These are phyloP conservation scores for Diplodus puntazzo DNA, from an alignment of 2,797 vertebrate genomes.

Conservation along the genomic window DNA sequence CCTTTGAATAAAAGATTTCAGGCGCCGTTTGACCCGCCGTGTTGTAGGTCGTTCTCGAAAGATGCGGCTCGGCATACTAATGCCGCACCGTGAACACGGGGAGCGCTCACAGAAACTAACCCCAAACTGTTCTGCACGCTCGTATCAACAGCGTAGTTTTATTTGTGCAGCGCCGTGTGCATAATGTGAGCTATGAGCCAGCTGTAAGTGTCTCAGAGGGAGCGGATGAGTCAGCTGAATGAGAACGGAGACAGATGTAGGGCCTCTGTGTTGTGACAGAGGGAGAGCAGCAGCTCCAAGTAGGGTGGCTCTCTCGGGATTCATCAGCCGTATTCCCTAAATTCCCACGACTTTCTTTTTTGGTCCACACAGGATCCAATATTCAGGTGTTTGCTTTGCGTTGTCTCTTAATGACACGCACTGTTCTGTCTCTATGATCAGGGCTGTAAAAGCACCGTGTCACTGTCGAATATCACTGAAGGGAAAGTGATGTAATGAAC, in stretches of 20 bases:
- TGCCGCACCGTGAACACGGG: background rate
- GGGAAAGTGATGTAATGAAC: background rate
- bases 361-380: background rate
- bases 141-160: constrained; percentile 10
- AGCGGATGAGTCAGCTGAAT: constrained; percentile 63
- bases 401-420: background rate
- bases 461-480: background rate
- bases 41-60: background rate
- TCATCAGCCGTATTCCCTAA: constrained; percentile 18
- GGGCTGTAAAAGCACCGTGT: too few relatives aligned
- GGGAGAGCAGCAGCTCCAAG: constrained; percentile 38
- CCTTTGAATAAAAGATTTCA: background rate
- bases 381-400: background rate
- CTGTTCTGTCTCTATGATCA: background rate
- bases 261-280: constrained; percentile 33
- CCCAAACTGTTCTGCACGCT: constrained; percentile 3
- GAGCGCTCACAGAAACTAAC: constrained; percentile 11
- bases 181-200: constrained; percentile 40
- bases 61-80: background rate
- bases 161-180: constrained; percentile 37
- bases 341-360: constrained; percentile 13
- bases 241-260: constrained; percentile 36
- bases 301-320: constrained; percentile 12
- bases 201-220: constrained; percentile 48
- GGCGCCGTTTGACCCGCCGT: background rate